Evolutionary conservation across 2,113 vertebrate genomes (phyloP).

Genomic region (Natator depressus): DNA sequence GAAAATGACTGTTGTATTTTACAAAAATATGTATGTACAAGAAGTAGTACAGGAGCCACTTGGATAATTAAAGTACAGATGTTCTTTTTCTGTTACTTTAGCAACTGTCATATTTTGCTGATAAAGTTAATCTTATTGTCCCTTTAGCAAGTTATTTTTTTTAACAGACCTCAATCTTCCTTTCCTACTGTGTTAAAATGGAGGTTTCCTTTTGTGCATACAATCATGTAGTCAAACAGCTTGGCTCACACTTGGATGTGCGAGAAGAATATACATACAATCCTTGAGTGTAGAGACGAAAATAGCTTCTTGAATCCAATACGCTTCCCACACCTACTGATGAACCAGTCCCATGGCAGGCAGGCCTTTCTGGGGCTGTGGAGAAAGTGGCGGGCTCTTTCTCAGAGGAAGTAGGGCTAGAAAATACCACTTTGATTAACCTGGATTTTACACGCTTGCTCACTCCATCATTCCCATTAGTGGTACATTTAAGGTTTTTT

Average conservation of each 20-base stretch:
- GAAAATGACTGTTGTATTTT: background rate
- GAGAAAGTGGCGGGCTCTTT: constrained; percentile 9
- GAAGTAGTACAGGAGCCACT: background rate
- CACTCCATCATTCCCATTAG: background rate
- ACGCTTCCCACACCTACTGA: background rate
- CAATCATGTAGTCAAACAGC: background rate
- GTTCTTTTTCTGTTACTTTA: background rate
- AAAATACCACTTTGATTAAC: constrained; percentile 9
- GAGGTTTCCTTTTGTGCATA: background rate
- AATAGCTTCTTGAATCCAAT: constrained; percentile 14
- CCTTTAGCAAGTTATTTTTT: background rate
- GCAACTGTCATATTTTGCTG: background rate
- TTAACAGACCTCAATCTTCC: background rate
- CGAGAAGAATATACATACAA: background rate
- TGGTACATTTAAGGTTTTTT: background rate
- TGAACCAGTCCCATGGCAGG: background rate
- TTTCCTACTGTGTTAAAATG: background rate
- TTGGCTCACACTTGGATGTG: background rate
- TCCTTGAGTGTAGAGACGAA: background rate
- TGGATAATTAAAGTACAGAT: background rate
- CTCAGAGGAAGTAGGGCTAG: constrained; percentile 34
- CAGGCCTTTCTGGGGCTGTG: background rate
- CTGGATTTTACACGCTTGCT: background rate
- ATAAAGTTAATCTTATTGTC: background rate
- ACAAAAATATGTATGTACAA: background rate